phyloP scores from a whole-genome alignment of 2,797 vertebrate genomes.

The Cuniculus paca region DNA sequence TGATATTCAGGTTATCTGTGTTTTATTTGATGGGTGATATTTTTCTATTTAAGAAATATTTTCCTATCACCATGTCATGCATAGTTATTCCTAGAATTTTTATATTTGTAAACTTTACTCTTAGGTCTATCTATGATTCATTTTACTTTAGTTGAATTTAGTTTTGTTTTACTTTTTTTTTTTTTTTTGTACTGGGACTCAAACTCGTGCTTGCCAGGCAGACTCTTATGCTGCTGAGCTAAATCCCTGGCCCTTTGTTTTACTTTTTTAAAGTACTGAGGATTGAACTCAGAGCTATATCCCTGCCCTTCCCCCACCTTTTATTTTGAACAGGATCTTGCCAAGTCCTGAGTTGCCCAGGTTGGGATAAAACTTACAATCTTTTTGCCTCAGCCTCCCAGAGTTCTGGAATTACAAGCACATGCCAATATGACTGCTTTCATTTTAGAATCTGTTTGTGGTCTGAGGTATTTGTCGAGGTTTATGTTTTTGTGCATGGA shows the following conservation, averaged over 20 bases:
- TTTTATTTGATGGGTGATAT: not conserved
- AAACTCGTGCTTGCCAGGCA: too few species aligned
- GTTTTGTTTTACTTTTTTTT: not conserved
- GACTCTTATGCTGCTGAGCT: too few species aligned
- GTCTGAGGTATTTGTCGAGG: not conserved
- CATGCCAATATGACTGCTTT: not conserved
- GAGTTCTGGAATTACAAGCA: not conserved
- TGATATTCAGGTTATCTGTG: not conserved
- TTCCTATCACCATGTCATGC: not conserved
- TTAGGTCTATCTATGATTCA: not conserved
- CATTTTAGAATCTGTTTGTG: conserved; percentile 2
- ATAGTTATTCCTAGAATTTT: conserved; percentile 17
- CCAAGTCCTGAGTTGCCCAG: not conserved
- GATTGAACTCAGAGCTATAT: not conserved
- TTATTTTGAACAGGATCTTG: not conserved
- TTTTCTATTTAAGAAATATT: conserved; percentile 45
- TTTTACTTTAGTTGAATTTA: not conserved
- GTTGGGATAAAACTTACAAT: not conserved
- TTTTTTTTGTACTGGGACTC: too few species aligned
- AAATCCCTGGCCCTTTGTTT: too few species aligned
- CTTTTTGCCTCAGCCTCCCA: not conserved
- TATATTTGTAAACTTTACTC: conserved; percentile 6
- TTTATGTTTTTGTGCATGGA: not conserved
- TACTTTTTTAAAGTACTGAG: not conserved
- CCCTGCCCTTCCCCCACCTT: not conserved